Conservation (phyloP, 2,888 invertebrate species). For the Pollenia amentaria region DNA sequence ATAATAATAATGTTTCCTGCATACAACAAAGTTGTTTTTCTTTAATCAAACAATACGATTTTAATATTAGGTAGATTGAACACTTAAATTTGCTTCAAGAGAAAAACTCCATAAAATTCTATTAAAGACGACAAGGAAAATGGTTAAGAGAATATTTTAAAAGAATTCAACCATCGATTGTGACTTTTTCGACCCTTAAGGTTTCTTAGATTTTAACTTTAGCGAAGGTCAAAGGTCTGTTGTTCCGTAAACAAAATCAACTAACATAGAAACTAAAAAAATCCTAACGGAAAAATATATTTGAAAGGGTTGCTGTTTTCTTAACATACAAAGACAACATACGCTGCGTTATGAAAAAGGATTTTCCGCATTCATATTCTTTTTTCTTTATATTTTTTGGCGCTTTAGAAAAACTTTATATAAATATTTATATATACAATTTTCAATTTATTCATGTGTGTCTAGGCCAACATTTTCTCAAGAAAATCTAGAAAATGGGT, state of each 20-base stretch:
- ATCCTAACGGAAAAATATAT: background rate
- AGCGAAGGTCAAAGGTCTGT: too few species aligned
- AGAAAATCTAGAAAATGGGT: background rate
- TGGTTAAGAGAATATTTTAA: constrained; percentile 29
- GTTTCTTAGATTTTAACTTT: background rate
- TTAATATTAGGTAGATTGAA: background rate
- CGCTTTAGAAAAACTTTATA: background rate
- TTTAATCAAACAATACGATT: background rate
- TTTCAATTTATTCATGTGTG: constrained; percentile 50
- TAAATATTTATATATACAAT: background rate
- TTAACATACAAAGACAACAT: background rate
- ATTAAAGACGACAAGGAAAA: background rate
- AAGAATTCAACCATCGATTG: constrained; percentile 30
- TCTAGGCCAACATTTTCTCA: constrained; percentile 47
- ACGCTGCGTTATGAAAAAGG: constrained; percentile 3
- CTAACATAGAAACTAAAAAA: background rate
- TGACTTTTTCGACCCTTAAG: constrained; percentile 17
- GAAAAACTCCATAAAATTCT: background rate
- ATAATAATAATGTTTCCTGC: too few species aligned
- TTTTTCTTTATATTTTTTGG: background rate
- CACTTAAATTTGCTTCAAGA: background rate
- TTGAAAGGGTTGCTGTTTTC: background rate
- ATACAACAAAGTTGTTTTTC: background rate
- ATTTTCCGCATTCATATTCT: background rate
- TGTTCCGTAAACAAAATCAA: constrained; percentile 23